Evolutionary conservation across 2,888 invertebrate species (phyloP), one percentile per base, ranked within the genome.

Genomic region (Drosophila maculinotata): DNA sequence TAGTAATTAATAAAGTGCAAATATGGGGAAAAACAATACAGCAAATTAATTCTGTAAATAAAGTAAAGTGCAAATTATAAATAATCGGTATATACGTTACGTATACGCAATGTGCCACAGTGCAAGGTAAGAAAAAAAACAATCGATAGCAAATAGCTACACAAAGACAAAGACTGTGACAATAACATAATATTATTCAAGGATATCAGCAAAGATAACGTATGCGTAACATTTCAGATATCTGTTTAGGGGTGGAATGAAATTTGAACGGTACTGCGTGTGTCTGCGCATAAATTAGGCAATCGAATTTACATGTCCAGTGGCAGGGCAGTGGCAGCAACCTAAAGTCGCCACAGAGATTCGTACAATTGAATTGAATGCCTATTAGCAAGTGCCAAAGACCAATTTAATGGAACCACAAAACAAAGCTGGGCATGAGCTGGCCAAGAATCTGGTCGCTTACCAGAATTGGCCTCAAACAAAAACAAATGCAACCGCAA

Each of bases 261-360:
- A 38, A 36, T 36, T 42, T 30, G 26, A 51, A 36, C 45, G 14
- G 30, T 33, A 45, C 2, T 38, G 15, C 83, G 80, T 82, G 83
- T 67, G 63, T 67, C 52, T 68, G 79, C 83, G 79, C 83, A 79
- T 82, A 82, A 79, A 79, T 79, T 81, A 76, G 59, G 63, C 48
- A 42, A 52, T 44, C 25, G 33, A 26, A 47, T 52, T 53, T 44
- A 41, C 65, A 73, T 67, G 51, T 45, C 48, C 63, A 59, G 59
- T 67, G 41, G 65, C 49, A 9, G 4, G 1, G 1, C 12, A 6
- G 33, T 8, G 39, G 41, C 42, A 28, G 51, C 45, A 66, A 62
- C 57, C 68, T 68, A 20, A 58, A 44, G 48, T 31, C 48, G 31
- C 49, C 33, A 17, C 60, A 25, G n/a, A 26, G 30, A 36, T n/a